These are phyloP conservation scores for Acrocyrtus sp. DNA, from an alignment of 2,888 invertebrate species.

Conservation along the genomic window DNA sequence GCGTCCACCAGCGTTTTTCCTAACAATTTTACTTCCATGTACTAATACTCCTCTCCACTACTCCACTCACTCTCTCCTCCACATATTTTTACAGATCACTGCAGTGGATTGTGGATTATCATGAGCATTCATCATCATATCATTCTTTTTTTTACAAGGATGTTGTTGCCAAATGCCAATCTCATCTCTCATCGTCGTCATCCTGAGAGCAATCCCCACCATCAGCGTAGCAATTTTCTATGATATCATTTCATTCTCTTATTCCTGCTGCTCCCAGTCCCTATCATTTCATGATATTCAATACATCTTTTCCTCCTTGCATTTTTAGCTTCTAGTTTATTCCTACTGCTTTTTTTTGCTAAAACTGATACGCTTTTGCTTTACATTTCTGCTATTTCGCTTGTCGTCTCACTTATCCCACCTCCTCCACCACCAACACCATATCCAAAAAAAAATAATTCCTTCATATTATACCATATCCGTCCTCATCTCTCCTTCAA, in stretches of 20 bases:
- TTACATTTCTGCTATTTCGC: too few species aligned
- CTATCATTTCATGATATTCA: slow-evolving; percentile 18
- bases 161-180: neutral
- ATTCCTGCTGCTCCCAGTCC: neutral
- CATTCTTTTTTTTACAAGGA: too few species aligned
- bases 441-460: neutral
- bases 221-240: neutral
- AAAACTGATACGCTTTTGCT: too few species aligned
- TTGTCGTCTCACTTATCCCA: too few species aligned
- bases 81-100: neutral
- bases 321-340: too few species aligned
- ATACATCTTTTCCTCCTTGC: too few species aligned
- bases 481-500: neutral
- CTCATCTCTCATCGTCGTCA: neutral
- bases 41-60: neutral
- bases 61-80: neutral
- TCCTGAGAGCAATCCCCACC: neutral
- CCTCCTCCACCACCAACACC: neutral
- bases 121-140: too few species aligned
- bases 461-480: neutral
- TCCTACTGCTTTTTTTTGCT: too few species aligned
- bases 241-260: neutral
- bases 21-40: too few species aligned
- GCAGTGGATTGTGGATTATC: too few species aligned
- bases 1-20: too few species aligned